Percentiles rank a stretch among this genome's conserved stretches.
Conservation (phyloP, 2,113 vertebrate species). For the Aspidoscelis tigris region DNA sequence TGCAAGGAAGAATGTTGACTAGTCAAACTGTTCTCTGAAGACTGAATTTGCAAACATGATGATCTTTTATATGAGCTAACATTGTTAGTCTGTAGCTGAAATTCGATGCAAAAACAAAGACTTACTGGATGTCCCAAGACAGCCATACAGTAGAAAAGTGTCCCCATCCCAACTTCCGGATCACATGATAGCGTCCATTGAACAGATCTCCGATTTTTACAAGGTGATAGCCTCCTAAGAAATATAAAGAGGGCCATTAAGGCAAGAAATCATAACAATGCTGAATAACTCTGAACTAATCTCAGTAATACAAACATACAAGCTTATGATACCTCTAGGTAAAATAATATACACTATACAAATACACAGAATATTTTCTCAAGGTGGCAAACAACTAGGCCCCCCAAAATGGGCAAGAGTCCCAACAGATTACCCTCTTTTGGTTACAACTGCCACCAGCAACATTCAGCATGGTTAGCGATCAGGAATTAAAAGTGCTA, state of each 20-base stretch:
- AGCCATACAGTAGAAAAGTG: conserved; percentile 99
- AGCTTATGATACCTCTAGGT: not conserved
- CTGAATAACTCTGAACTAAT: not conserved
- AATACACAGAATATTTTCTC: not conserved
- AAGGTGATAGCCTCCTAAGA: conserved; percentile 92
- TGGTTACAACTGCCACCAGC: too few species aligned
- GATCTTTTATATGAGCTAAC: not conserved
- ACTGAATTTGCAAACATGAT: not conserved
- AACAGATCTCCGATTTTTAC: conserved; percentile 97
- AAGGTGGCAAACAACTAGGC: too few species aligned
- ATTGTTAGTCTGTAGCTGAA: conserved; percentile 18
- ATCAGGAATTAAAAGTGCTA: too few species aligned
- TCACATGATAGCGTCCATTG: conserved; percentile 92
- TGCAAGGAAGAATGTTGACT: not conserved
- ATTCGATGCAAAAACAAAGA: conserved; percentile 12
- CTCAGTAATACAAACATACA: too few species aligned
- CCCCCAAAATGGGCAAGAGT: too few species aligned
- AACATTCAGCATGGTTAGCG: too few species aligned
- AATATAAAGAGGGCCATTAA: conserved; percentile 15
- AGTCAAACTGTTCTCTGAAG: not conserved
- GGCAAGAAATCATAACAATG: not conserved
- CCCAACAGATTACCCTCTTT: too few species aligned
- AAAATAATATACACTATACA: not conserved
- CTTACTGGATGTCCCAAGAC: conserved; percentile 98
- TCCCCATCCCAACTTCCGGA: conserved; percentile 97